A percentile compares a stretch with the other conserved stretches of the same genome.
These are phyloP conservation scores for Thunnus thynnus DNA, from an alignment of 2,113 vertebrate genomes.

Conservation along the genomic window DNA sequence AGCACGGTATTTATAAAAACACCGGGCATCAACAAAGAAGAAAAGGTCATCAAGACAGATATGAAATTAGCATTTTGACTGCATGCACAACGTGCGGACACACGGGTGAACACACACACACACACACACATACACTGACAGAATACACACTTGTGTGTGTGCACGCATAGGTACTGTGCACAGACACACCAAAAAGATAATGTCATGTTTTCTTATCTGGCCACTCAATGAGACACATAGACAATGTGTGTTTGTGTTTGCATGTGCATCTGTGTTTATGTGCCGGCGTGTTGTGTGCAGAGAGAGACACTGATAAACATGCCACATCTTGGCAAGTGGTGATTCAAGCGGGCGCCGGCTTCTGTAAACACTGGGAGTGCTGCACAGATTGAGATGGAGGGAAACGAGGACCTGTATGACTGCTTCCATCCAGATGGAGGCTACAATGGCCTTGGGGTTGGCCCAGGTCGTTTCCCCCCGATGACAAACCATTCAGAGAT, in stretches of 20 bases:
- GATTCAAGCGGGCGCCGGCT: constrained; percentile 55
- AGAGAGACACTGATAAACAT: constrained; percentile 71
- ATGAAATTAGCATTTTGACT: constrained; percentile 74
- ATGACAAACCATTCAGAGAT: constrained; percentile 63
- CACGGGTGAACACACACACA: not conserved
- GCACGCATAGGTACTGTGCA: constrained; percentile 1
- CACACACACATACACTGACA: not conserved
- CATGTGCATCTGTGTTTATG: constrained; percentile 55
- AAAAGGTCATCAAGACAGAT: constrained; percentile 80
- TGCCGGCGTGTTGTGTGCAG: constrained; percentile 14
- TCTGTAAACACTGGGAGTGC: constrained; percentile 65
- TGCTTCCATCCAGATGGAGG: constrained; percentile 71
- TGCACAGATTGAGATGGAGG: constrained; percentile 66
- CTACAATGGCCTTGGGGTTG: constrained; percentile 61
- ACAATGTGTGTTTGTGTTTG: constrained; percentile 59
- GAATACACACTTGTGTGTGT: not conserved
- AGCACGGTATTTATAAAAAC: constrained; percentile 80
- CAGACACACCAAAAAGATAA: constrained; percentile 62
- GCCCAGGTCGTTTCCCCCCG: constrained; percentile 40
- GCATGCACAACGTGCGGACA: constrained; percentile 21
- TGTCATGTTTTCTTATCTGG: constrained; percentile 76
- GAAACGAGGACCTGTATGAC: constrained; percentile 64
- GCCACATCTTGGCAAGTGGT: constrained; percentile 68
- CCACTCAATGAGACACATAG: constrained; percentile 62
- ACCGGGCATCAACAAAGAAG: constrained; percentile 74